Conservation (phyloP, 2,113 vertebrate genomes). For the Micronisus gabar region DNA sequence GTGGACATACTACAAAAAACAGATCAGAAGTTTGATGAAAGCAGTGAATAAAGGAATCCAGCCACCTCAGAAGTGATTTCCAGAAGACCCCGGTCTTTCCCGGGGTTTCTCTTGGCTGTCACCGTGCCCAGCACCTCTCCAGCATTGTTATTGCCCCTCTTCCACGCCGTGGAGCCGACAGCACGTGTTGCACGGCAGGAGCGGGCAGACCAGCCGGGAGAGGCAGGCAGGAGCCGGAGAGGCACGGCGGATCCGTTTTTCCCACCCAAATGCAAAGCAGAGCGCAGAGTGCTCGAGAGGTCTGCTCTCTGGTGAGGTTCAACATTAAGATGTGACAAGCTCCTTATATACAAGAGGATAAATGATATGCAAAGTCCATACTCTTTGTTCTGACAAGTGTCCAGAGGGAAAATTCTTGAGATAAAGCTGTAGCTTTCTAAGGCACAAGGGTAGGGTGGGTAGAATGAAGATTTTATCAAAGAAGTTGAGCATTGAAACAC, state of each 20-base stretch:
- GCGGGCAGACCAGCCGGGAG: not conserved
- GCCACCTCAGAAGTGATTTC: not conserved
- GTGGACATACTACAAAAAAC: not conserved
- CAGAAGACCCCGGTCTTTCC: not conserved
- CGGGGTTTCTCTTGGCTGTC: not conserved
- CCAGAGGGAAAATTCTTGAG: conserved; percentile 63
- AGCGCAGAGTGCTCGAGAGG: conserved; percentile 3
- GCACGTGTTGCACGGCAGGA: fast-evolving
- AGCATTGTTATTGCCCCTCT: fast-evolving
- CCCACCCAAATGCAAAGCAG: conserved; percentile 63
- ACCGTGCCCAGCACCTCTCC: not conserved
- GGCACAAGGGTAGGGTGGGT: conserved; percentile 55
- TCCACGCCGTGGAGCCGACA: fast-evolving
- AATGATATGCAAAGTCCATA: conserved; percentile 72
- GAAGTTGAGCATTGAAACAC: conserved; percentile 25
- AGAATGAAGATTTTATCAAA: conserved; percentile 65
- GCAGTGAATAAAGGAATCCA: fast-evolving
- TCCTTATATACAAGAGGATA: conserved; percentile 69
- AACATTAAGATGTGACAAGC: conserved; percentile 71
- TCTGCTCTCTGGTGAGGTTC: conserved; percentile 68
- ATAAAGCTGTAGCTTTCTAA: conserved; percentile 65
- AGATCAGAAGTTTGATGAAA: not conserved
- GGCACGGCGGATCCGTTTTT: not conserved
- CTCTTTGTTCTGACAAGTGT: conserved; percentile 69
- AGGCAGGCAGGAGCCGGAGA: not conserved